Evolutionary conservation across 2,888 invertebrate genomes (phyloP).

Genomic region (Hipparchia sbordonii): DNA sequence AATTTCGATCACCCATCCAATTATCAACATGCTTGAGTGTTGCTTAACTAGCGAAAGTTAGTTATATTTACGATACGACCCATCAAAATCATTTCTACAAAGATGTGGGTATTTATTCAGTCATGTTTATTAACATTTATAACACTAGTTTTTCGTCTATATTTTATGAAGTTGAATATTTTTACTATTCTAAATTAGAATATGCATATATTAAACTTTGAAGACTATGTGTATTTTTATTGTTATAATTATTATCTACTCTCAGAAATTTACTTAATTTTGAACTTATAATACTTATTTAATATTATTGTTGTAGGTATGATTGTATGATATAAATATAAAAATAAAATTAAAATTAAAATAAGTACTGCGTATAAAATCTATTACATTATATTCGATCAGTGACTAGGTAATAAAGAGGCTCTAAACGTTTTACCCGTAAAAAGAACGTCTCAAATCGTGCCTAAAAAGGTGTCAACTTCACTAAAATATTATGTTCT

Average conservation of each 20-base stretch:
- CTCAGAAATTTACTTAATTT: background rate
- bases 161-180: background rate
- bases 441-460: constrained; percentile 1
- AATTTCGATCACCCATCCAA: background rate
- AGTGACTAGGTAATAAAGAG: constrained; percentile 6
- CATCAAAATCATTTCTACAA: background rate
- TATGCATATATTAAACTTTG: background rate
- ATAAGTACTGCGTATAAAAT: background rate
- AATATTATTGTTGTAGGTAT: too few species aligned
- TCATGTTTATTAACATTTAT: background rate
- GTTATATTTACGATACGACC: background rate
- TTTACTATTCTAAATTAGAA: background rate
- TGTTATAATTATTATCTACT: background rate
- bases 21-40: background rate
- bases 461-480: background rate
- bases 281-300: too few species aligned
- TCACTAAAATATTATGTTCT: too few species aligned
- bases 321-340: background rate
- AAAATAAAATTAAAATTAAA: background rate
- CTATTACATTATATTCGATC: background rate
- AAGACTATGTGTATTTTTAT: background rate
- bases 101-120: constrained; percentile 1
- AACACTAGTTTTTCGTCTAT: background rate
- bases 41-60: background rate
- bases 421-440: constrained; percentile 1